Conservation (phyloP, 1,140 invertebrate genomes). For the Theocolax elegans region DNA sequence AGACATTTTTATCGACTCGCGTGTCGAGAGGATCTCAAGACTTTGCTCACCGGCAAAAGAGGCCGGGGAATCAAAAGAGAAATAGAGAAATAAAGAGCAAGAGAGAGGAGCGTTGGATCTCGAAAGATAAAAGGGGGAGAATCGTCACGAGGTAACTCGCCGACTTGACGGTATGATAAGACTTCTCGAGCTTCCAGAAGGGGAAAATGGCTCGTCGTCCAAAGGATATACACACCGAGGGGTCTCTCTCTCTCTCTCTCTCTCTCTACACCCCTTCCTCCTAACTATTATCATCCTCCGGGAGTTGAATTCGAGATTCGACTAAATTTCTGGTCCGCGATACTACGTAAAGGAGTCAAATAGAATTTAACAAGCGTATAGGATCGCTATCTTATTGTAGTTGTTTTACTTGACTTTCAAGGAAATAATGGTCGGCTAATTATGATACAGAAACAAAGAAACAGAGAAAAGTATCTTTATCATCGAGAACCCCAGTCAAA, state of each 20-base stretch:
- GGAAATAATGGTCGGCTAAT: constrained; percentile 19
- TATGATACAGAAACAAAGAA: too few species aligned
- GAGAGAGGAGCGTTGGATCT: constrained; percentile 2
- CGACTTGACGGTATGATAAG: constrained; percentile 34
- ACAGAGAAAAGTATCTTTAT: too few species aligned
- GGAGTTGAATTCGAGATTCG: constrained; percentile 17
- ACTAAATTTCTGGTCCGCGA: constrained; percentile 23
- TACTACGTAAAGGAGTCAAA: constrained; percentile 37
- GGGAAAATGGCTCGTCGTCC: constrained; percentile 15
- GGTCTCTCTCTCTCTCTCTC: not conserved
- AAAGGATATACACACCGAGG: not conserved
- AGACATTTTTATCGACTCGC: constrained; percentile 37
- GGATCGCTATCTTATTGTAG: too few species aligned
- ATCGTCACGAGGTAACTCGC: constrained; percentile 35
- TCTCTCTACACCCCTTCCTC: not conserved
- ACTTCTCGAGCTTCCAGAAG: constrained; percentile 10
- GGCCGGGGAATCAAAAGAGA: not conserved
- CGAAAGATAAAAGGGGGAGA: constrained; percentile 30
- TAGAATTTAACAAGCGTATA: constrained; percentile 32
- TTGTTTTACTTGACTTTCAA: too few species aligned
- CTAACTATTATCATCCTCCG: too few species aligned
- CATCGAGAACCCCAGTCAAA: too few species aligned
- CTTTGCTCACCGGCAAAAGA: constrained; percentile 13
- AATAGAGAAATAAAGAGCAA: constrained; percentile 11
- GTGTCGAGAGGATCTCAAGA: constrained; percentile 27